These are phyloP conservation scores for Lasaia peninsularis DNA, from an alignment of 1,140 invertebrate species.

Conservation along the genomic window DNA sequence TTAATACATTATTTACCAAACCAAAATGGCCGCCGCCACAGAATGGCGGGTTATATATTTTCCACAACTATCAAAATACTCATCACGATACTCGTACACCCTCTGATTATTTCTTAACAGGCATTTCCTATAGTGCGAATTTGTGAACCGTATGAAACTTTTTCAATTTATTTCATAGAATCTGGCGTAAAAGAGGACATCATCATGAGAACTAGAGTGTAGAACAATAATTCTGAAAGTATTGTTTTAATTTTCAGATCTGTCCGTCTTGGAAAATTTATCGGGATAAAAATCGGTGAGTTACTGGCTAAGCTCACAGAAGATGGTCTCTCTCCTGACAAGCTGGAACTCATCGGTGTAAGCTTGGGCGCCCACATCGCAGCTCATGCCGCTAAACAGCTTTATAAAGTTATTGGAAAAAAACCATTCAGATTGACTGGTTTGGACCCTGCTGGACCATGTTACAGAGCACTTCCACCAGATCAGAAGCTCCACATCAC, in stretches of 20 bases:
- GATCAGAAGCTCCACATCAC: conserved; percentile 74
- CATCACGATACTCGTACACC: too few relatives aligned
- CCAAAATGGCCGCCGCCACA: too few relatives aligned
- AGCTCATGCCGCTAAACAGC: conserved; percentile 47
- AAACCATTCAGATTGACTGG: conserved; percentile 80
- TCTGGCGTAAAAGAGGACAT: too few relatives aligned
- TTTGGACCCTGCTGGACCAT: conserved; percentile 82
- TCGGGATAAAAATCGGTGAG: conserved; percentile 54
- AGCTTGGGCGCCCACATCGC: conserved; percentile 56
- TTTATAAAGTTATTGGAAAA: conserved; percentile 41
- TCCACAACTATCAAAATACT: too few relatives aligned
- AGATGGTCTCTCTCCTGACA: conserved; percentile 43
- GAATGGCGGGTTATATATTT: too few relatives aligned
- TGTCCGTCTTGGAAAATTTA: conserved; percentile 42
- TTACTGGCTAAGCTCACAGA: conserved; percentile 47
- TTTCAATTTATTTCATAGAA: too few relatives aligned
- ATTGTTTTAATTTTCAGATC: conserved; percentile 41
- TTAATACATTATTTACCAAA: too few relatives aligned
- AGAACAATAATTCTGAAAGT: too few relatives aligned
- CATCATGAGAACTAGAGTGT: too few relatives aligned
- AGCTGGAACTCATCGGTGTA: conserved; percentile 54
- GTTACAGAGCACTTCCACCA: conserved; percentile 74
- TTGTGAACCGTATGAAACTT: too few relatives aligned
- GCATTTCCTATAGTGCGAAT: too few relatives aligned
- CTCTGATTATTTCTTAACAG: too few relatives aligned